Evolutionary conservation across 2,888 invertebrate genomes (phyloP).

Genomic region (Chorisops tibialis): DNA sequence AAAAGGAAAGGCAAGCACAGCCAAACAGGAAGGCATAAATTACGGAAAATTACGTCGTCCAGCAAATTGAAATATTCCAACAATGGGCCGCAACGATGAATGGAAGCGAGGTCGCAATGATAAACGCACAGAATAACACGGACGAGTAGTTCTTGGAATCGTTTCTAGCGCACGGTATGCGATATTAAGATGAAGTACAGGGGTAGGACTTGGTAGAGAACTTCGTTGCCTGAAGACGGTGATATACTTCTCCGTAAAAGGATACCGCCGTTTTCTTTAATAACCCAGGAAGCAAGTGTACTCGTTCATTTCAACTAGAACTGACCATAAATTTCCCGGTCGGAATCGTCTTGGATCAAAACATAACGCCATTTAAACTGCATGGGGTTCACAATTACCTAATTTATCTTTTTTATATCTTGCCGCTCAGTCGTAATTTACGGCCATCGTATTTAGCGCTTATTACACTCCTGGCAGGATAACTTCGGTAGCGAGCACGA

Average conservation of each 20-base stretch:
- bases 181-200: too few relatives aligned
- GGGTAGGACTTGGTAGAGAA: too few relatives aligned
- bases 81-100: conserved; percentile 1
- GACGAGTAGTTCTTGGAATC: conserved; percentile 1
- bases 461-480: not conserved
- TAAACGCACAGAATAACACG: too few relatives aligned
- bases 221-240: too few relatives aligned
- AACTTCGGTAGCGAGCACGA: not conserved
- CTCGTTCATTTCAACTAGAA: conserved; percentile 29
- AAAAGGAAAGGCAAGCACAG: not conserved
- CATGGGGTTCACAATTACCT: conserved; percentile 43
- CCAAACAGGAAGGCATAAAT: conserved; percentile 30
- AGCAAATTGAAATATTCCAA: conserved; percentile 32
- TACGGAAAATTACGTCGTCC: conserved; percentile 29
- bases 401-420: conserved; percentile 39
- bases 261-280: too few relatives aligned
- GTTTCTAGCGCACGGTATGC: too few relatives aligned
- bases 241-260: not conserved
- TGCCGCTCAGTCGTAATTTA: not conserved
- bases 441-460: not conserved
- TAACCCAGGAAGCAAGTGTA: conserved; percentile 24
- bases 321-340: conserved; percentile 26
- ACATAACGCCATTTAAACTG: conserved; percentile 41
- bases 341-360: conserved; percentile 37
- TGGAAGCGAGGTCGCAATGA: not conserved